Conservation (phyloP, 1,140 invertebrate species). For the Ostrea denselamellosa region DNA sequence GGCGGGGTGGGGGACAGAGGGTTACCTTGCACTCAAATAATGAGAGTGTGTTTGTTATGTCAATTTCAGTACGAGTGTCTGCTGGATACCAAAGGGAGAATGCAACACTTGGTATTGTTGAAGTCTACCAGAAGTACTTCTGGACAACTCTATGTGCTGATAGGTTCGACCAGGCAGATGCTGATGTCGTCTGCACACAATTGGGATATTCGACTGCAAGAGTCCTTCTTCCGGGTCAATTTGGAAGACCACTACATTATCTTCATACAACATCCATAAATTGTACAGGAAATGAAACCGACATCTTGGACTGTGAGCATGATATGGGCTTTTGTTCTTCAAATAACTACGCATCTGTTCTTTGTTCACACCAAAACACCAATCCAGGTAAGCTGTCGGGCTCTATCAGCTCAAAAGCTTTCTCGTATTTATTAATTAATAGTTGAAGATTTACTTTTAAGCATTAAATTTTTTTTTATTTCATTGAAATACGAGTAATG, state of each 20-base stretch:
- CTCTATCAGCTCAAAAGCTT: no score
- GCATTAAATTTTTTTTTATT: not conserved
- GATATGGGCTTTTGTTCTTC: constrained; percentile 52
- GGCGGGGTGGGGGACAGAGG: not conserved
- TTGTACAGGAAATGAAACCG: constrained; percentile 60
- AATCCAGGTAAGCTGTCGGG: constrained; percentile 11
- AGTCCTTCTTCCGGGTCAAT: constrained; percentile 57
- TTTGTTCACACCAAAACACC: constrained; percentile 53
- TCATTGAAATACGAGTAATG: no score
- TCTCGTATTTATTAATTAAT: no score
- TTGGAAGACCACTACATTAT: constrained; percentile 57
- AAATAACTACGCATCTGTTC: constrained; percentile 61
- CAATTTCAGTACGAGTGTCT: constrained; percentile 62
- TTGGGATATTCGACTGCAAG: constrained; percentile 71
- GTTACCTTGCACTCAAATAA: not conserved
- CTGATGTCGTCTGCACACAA: constrained; percentile 70
- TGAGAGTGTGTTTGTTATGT: no score
- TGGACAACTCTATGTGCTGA: constrained; percentile 72
- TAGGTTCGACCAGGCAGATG: constrained; percentile 67
- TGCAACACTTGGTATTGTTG: constrained; percentile 58
- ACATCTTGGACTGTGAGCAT: constrained; percentile 56
- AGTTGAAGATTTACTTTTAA: not conserved
- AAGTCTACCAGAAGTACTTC: constrained; percentile 56
- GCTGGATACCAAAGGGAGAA: constrained; percentile 56
- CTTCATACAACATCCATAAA: constrained; percentile 56